Base-by-base conservation (phyloP, 2,113 vertebrate species). In the Orcinus orca region DNA sequence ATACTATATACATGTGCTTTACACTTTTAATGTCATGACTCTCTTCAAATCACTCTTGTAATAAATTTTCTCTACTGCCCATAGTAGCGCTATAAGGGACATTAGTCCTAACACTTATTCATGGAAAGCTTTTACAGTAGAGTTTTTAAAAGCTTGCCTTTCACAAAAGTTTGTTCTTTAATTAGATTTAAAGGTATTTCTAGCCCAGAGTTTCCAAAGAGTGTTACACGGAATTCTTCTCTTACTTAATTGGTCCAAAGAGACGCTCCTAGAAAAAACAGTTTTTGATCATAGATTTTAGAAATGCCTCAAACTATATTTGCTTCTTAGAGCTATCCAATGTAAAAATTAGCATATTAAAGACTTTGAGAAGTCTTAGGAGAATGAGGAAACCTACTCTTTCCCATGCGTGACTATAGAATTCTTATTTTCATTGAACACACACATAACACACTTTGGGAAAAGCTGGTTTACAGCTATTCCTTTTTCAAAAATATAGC, bases 391-490 rank as follows among this genome's bases (percentile, higher is more conserved):
- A 89, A 60, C 12, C 23, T 68, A 68, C 26, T 77, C 8, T 87
- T 92, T 86, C 38, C 62, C 55, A 63, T 53, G 82, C 31, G 62
- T 77, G 18, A 87, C 23, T 31, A 58, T 5, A 38, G 58, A 95
- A 73, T 87, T 84, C 77, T 92, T 95, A 82, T 36, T 95, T 93
- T 87, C 89, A 88, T 18, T 83, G 65, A 94, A 90, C 67, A 94
- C 25, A 90, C 38, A 95, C 8, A 65, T 36, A 73, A 70, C 33
- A 87, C 20, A 86, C 44, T 76, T 90, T 88, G 36, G 29, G 58
- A 79, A 93, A 80, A n/a, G 8, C 13, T 84, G 38, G 26, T 63
- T 87, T 93, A 60, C 13, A 68, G 20, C 21, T 71, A 25, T 67
- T 76, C 6, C 13, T 95, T 95, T 60, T 79, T 13, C 7, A 55